Conservation (phyloP, 2,888 invertebrate genomes). For the Nemotelus nigrinus region DNA sequence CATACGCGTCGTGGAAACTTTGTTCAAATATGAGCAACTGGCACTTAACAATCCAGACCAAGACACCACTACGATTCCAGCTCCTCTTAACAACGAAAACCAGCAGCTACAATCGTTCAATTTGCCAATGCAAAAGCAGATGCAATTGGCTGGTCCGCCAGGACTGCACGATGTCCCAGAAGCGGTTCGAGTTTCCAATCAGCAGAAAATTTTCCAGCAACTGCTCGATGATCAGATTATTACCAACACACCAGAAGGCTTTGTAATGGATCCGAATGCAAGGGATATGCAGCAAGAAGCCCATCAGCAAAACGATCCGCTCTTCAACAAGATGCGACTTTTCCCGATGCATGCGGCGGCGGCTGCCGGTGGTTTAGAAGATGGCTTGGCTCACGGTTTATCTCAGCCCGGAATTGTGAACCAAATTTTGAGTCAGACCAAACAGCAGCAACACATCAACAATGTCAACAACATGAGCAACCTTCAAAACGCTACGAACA, state of each 20-base stretch:
- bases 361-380: slow-evolving; percentile 59
- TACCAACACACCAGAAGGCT: slow-evolving; percentile 58
- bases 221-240: slow-evolving; percentile 60
- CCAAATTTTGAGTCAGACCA: slow-evolving; percentile 52
- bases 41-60: slow-evolving; percentile 72
- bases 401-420: slow-evolving; percentile 53
- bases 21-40: slow-evolving; percentile 93
- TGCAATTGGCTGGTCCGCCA: slow-evolving; percentile 63
- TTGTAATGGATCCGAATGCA: slow-evolving; percentile 62
- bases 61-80: slow-evolving; percentile 59
- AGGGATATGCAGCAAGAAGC: slow-evolving; percentile 53
- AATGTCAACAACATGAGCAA: slow-evolving; percentile 43
- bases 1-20: slow-evolving; percentile 91
- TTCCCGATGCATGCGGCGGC: slow-evolving; percentile 61
- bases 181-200: slow-evolving; percentile 68
- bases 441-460: slow-evolving; percentile 48
- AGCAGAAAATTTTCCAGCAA: slow-evolving; percentile 65
- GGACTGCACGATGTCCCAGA: slow-evolving; percentile 71
- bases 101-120: slow-evolving; percentile 60
- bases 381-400: slow-evolving; percentile 57
- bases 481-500: slow-evolving; percentile 51
- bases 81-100: slow-evolving; percentile 51
- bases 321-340: slow-evolving; percentile 63
- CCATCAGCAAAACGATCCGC: slow-evolving; percentile 58
- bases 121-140: slow-evolving; percentile 64